These are phyloP conservation scores for Psephotus haematonotus DNA, from an alignment of 2,113 vertebrate genomes.

Conservation along the genomic window DNA sequence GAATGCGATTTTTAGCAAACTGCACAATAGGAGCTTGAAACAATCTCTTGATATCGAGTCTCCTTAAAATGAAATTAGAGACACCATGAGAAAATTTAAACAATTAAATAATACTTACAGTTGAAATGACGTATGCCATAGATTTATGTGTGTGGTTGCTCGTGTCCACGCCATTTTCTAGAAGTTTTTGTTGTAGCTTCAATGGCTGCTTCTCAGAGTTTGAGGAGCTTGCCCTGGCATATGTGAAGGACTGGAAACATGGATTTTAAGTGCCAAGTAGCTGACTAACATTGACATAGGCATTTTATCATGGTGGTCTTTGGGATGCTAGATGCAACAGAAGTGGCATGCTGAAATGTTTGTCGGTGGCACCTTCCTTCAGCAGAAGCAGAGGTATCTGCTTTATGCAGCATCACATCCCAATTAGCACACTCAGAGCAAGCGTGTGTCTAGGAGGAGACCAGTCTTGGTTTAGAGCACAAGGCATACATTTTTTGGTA, in stretches of 20 bases:
- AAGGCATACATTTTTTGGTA: background rate
- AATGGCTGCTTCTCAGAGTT: background rate
- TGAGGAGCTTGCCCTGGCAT: background rate
- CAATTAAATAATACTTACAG: background rate
- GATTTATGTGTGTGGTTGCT: background rate
- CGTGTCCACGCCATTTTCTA: background rate
- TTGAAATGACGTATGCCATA: background rate
- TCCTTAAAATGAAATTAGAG: background rate
- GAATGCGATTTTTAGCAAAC: background rate
- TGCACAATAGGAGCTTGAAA: background rate
- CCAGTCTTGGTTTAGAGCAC: background rate
- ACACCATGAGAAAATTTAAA: background rate
- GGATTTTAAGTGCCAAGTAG: background rate
- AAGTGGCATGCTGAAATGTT: background rate
- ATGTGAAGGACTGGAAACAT: background rate
- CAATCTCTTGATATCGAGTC: background rate
- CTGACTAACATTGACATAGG: background rate
- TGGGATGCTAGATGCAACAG: background rate
- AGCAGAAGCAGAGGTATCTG: background rate
- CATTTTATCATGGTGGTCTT: background rate
- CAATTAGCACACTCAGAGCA: background rate
- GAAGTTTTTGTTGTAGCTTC: constrained; percentile 1
- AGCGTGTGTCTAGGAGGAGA: background rate
- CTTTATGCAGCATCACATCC: background rate
- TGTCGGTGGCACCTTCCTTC: background rate